Evolutionary conservation across 2,797 vertebrate species (phyloP).

Genomic region (Alosa sapidissima): DNA sequence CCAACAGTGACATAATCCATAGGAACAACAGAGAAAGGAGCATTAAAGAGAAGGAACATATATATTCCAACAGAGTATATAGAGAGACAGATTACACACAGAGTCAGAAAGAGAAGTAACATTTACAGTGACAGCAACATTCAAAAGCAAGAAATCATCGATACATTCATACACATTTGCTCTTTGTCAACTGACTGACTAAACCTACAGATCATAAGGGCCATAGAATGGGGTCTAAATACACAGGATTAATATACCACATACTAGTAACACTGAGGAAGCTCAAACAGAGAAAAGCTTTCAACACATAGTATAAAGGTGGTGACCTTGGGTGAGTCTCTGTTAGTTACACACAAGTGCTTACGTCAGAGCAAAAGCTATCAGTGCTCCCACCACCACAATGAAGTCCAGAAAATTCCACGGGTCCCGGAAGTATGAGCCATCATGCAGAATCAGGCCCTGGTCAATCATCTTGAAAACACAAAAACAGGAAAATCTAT

Average conservation of each 20-base stretch:
- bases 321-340: background rate
- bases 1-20: constrained; percentile 80
- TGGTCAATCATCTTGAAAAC: constrained; percentile 93
- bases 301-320: background rate
- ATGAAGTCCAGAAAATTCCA: constrained; percentile 99
- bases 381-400: constrained; percentile 94
- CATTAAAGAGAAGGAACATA: constrained; percentile 72
- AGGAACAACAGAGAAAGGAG: constrained; percentile 78
- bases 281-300: background rate
- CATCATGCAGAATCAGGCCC: constrained; percentile 94
- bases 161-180: background rate
- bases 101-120: constrained; percentile 47
- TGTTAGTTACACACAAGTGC: constrained; percentile 60
- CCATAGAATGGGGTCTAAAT: background rate
- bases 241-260: background rate
- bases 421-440: constrained; percentile 96
- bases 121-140: background rate
- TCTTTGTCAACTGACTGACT: background rate
- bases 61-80: constrained; percentile 68
- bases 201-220: background rate
- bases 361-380: constrained; percentile 98
- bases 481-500: background rate
- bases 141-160: background rate
- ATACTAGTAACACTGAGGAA: background rate
- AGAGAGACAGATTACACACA: constrained; percentile 51